Evolutionary conservation across 2,888 invertebrate genomes (phyloP).

Genomic region (Pecten maximus): DNA sequence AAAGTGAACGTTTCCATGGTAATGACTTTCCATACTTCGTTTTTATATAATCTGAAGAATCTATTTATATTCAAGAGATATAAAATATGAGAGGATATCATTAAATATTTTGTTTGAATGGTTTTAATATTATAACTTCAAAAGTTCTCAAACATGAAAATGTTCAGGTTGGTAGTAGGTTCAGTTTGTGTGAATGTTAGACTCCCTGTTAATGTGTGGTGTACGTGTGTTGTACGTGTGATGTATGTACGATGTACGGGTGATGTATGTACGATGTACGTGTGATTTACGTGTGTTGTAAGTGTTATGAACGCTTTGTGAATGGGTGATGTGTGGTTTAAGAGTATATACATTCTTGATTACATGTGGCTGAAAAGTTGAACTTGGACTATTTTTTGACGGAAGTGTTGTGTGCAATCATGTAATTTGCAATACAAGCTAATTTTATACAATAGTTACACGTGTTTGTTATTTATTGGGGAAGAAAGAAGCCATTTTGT

Average conservation of each 20-base stretch:
- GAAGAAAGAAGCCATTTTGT: no score
- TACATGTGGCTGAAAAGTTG: background rate
- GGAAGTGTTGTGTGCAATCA: conserved; percentile 30
- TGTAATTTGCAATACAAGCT: conserved; percentile 28
- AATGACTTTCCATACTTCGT: no score
- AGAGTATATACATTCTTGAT: conserved; percentile 11
- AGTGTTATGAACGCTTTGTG: background rate
- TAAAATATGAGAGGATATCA: no score
- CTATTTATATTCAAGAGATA: no score
- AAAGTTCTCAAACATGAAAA: background rate
- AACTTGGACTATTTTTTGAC: conserved; percentile 16
- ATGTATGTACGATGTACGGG: background rate
- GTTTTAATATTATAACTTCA: background rate
- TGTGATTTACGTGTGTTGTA: background rate
- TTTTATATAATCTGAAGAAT: no score
- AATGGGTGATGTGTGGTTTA: background rate
- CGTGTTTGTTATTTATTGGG: background rate
- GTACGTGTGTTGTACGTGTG: no score
- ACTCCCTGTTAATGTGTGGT: background rate
- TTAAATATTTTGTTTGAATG: no score
- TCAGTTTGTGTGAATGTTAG: background rate
- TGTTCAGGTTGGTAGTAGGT: background rate
- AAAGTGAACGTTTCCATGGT: background rate
- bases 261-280: background rate
- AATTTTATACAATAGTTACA: background rate